These are phyloP conservation scores for Diaphora mendica DNA, from an alignment of 2,888 invertebrate genomes.

Conservation along the genomic window DNA sequence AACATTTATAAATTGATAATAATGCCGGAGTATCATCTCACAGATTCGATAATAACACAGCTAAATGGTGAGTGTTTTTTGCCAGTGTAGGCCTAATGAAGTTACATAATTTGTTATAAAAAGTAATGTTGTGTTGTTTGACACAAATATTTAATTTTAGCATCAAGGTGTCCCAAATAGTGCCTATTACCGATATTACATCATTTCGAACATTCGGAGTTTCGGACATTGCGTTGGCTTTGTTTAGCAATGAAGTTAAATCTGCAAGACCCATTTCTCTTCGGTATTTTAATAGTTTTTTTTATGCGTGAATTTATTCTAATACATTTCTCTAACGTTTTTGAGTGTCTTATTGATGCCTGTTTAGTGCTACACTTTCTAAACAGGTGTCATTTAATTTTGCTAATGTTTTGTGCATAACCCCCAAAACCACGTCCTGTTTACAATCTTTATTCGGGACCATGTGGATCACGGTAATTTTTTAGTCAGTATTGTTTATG, in stretches of 20 bases:
- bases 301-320: constrained; percentile 42
- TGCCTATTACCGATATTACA: constrained; percentile 57
- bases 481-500: background rate
- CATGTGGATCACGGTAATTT: background rate
- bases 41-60: constrained; percentile 75
- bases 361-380: constrained; percentile 5
- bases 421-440: background rate
- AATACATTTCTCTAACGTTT: constrained; percentile 10
- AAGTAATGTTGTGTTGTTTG: constrained; percentile 69
- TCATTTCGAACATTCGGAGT: constrained; percentile 45
- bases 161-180: constrained; percentile 68
- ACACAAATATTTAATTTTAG: constrained; percentile 83
- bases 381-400: background rate
- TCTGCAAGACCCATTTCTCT: constrained; percentile 59
- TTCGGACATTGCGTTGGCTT: constrained; percentile 33
- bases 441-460: background rate
- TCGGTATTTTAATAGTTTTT: constrained; percentile 57
- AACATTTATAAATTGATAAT: constrained; percentile 28
- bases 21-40: constrained; percentile 77
- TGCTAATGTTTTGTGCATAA: constrained; percentile 1
- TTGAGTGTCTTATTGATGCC: constrained; percentile 19
- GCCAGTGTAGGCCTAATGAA: constrained; percentile 36
- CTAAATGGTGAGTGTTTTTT: constrained; percentile 67
- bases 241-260: constrained; percentile 52
- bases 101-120: constrained; percentile 81